Evolutionary conservation across 2,888 invertebrate genomes (phyloP), one percentile per base, ranked within the genome.

Genomic region (Platycheirus albimanus): DNA sequence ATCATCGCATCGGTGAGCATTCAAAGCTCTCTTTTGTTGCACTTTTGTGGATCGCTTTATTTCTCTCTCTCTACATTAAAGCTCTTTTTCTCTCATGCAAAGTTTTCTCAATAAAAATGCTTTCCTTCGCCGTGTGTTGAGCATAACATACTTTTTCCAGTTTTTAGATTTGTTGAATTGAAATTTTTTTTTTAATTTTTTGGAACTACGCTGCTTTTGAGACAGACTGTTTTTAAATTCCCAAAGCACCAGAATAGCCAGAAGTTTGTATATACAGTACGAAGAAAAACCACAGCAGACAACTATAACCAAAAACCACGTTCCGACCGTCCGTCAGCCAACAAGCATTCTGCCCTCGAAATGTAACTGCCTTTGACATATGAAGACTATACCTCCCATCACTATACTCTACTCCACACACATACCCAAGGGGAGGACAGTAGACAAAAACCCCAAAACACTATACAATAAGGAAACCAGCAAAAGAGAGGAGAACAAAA

Each of bases 351-450:
- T 67, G 52, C 81, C 47, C 38, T 45, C 54, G 49, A 75, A 80
- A 17, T 63, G 61, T 63, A 49, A 72, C 77, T 77, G 72, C 72
- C 67, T 76, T 71, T 77, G 81, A 83, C 81, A 83, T 77, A 72
- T 64, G 52, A 67, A 69, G 69, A 76, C 74, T 63, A 52, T 13
- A 33, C 8, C 11, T 30, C 52, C 52, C n/a, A 20, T 28, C 24
- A 41, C 20, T 41, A 33, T 38, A 41, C 20, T n/a, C n/a, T n/a
- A n/a, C n/a, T n/a, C 30, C 17, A 52, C 24, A 20, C 13, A 54
- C 4, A 30, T 5, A n/a, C n/a, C n/a, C 2, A 13, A 13, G 7
- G 49, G 15, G 36, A 30, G 52, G 47, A 56, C 15, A 52, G 8
- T 45, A 30, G 0, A 38, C 20, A 56, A 56, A 38, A 47, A 64